Conservation (phyloP, 2,797 vertebrate species). For the Notamacropus eugenii region DNA sequence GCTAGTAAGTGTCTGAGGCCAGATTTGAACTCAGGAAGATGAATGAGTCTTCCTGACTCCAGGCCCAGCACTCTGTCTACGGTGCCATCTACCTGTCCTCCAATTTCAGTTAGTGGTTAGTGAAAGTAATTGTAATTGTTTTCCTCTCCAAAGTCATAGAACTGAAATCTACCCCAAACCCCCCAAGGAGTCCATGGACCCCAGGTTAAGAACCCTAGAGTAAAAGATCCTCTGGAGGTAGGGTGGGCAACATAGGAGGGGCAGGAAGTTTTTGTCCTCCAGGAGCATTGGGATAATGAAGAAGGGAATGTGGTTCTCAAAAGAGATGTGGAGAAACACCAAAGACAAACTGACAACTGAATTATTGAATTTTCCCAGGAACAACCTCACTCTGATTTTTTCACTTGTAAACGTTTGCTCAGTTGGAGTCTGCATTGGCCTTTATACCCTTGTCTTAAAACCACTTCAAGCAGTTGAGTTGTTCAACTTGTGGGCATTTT, state of each 20-base stretch:
- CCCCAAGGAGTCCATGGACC: no score
- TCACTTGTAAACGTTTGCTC: conserved; percentile 1
- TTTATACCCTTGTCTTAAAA: background rate
- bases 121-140: background rate
- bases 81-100: background rate
- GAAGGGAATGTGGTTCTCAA: background rate
- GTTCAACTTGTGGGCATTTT: conserved; percentile 30
- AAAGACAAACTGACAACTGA: background rate
- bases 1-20: background rate
- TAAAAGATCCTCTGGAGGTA: background rate
- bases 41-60: background rate
- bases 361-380: background rate
- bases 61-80: background rate
- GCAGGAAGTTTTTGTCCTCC: background rate
- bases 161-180: background rate
- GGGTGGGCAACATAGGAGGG: background rate
- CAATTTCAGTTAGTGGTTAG: background rate
- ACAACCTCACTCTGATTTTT: background rate
- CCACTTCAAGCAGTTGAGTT: conserved; percentile 13
- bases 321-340: background rate
- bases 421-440: conserved; percentile 35
- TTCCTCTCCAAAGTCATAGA: background rate
- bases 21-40: background rate
- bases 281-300: background rate
- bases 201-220: background rate